phyloP scores from a whole-genome alignment of 2,888 invertebrate species.

The Stenodema calcarata region DNA sequence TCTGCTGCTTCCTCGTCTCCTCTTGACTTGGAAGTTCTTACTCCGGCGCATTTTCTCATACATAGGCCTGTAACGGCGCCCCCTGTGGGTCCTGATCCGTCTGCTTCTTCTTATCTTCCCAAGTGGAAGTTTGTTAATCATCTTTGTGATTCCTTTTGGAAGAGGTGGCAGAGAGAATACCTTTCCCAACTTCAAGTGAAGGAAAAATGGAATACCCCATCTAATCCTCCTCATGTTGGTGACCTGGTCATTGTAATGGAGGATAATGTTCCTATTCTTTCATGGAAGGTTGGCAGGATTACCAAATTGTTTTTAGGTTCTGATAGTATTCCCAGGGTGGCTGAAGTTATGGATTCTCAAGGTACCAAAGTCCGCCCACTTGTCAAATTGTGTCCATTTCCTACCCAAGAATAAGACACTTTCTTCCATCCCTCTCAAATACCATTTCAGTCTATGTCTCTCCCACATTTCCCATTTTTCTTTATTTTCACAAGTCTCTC shows the following conservation, averaged over 20 bases:
- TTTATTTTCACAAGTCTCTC: no score
- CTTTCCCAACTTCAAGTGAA: not conserved
- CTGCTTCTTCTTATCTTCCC: not conserved
- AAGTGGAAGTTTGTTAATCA: not conserved
- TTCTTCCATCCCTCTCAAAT: no score
- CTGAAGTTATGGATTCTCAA: not conserved
- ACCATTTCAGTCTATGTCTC: no score
- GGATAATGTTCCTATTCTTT: not conserved
- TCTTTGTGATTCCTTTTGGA: not conserved
- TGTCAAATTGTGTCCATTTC: not conserved
- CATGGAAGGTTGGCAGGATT: not conserved
- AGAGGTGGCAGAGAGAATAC: not conserved
- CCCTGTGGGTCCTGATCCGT: not conserved
- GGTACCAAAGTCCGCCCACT: not conserved
- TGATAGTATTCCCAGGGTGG: not conserved
- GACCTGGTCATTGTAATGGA: not conserved
- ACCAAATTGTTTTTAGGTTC: not conserved
- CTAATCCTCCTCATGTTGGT: not conserved
- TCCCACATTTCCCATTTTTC: no score
- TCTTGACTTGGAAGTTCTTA: not conserved
- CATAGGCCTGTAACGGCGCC: not conserved
- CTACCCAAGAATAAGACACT: not conserved
- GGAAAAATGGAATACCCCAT: not conserved
- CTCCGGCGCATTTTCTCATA: conserved; percentile 21
- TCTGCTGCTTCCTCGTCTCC: not conserved